These are phyloP conservation scores for Oligia fasciuncula DNA, from an alignment of 2,888 invertebrate genomes.

Conservation along the genomic window DNA sequence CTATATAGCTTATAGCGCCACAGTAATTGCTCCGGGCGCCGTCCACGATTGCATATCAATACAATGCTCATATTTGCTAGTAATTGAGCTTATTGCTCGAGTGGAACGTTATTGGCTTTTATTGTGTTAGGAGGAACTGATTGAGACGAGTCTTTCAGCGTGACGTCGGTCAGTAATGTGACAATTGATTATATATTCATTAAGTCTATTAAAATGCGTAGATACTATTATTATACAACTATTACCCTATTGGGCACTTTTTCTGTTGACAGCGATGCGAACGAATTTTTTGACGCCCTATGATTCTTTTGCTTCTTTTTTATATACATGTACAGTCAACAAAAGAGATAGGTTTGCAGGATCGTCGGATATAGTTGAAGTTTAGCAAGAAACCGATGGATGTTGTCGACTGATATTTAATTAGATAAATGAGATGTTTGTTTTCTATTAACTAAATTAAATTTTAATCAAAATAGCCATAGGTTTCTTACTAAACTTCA, in stretches of 20 bases:
- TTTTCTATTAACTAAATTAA: too few species aligned
- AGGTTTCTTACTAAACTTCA: too few species aligned
- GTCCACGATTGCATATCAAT: slow-evolving; percentile 85
- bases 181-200: slow-evolving; percentile 57
- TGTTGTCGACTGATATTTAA: too few species aligned
- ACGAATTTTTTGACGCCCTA: too few species aligned
- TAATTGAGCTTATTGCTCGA: slow-evolving; percentile 84
- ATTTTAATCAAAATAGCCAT: too few species aligned
- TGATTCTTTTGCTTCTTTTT: too few species aligned
- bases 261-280: neutral
- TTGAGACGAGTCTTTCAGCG: slow-evolving; percentile 73
- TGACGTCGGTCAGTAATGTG: slow-evolving; percentile 67
- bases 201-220: neutral
- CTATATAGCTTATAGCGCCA: slow-evolving; percentile 68
- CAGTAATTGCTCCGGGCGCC: slow-evolving; percentile 83
- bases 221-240: neutral
- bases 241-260: neutral
- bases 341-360: too few species aligned
- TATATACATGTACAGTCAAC: too few species aligned
- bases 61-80: slow-evolving; percentile 76
- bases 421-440: too few species aligned
- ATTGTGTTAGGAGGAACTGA: slow-evolving; percentile 79
- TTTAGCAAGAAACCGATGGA: too few species aligned
- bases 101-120: slow-evolving; percentile 79
- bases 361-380: too few species aligned